A percentile compares a stretch with the other conserved stretches of the same genome.
Conservation (phyloP, 1,140 invertebrate species). For the Papilio glaucus region DNA sequence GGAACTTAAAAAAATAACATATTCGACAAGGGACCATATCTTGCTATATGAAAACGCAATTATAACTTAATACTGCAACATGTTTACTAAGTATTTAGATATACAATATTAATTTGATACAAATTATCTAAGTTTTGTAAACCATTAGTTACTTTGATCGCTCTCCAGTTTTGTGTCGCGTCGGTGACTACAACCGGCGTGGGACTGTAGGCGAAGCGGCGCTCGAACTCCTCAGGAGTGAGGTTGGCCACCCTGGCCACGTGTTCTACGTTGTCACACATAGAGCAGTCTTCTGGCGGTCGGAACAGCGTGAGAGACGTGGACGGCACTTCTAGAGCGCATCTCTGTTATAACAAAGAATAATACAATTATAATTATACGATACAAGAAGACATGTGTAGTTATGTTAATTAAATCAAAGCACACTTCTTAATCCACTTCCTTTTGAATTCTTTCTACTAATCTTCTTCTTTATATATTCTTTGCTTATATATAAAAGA, state of each 20-base stretch:
- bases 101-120: too few relatives aligned
- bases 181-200: conserved; percentile 93
- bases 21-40: too few relatives aligned
- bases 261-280: conserved; percentile 86
- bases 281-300: conserved; percentile 89
- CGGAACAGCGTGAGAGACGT: conserved; percentile 77
- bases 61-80: too few relatives aligned
- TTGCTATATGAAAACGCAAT: too few relatives aligned
- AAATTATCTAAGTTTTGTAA: too few relatives aligned
- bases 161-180: conserved; percentile 91
- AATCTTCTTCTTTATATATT: too few relatives aligned
- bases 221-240: conserved; percentile 87
- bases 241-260: conserved; percentile 87
- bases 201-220: conserved; percentile 89
- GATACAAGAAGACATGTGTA: conserved; percentile 67
- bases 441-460: too few relatives aligned
- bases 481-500: too few relatives aligned
- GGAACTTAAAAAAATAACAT: too few relatives aligned
- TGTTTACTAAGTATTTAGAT: too few relatives aligned
- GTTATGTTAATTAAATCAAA: too few relatives aligned
- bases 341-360: conserved; percentile 47
- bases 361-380: conserved; percentile 86
- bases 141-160: conserved; percentile 79
- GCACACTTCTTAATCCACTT: too few relatives aligned
- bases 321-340: conserved; percentile 59